These are phyloP conservation scores for Genyomyrus donnyi DNA, from an alignment of 2,113 vertebrate genomes.

Conservation along the genomic window DNA sequence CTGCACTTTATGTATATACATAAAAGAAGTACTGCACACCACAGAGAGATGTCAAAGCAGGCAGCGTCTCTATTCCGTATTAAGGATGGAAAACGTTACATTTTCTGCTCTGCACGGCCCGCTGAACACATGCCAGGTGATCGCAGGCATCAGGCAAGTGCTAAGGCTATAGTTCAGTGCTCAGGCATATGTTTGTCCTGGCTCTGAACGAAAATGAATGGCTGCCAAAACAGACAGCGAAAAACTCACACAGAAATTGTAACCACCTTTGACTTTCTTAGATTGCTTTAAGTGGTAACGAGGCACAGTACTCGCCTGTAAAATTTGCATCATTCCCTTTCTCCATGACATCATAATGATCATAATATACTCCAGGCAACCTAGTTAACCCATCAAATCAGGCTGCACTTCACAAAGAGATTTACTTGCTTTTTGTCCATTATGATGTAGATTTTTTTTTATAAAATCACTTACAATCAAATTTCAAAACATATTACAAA, in stretches of 20 bases:
- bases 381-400: neutral
- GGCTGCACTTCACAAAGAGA: neutral
- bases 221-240: neutral
- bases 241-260: neutral
- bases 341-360: neutral
- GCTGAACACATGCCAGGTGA: slow-evolving; percentile 1
- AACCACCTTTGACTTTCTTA: neutral
- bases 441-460: no score
- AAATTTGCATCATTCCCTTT: neutral
- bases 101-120: neutral
- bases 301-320: neutral
- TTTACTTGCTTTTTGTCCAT: neutral
- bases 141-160: neutral
- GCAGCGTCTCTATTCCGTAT: neutral
- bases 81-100: neutral
- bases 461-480: no score
- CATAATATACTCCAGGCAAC: neutral
- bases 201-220: neutral
- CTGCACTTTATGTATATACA: neutral
- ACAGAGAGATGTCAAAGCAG: neutral
- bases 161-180: neutral
- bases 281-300: neutral
- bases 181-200: neutral
- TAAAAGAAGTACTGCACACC: neutral
- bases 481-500: no score